These are phyloP conservation scores for Lymantria monacha DNA, from an alignment of 2,888 invertebrate genomes.

Conservation along the genomic window DNA sequence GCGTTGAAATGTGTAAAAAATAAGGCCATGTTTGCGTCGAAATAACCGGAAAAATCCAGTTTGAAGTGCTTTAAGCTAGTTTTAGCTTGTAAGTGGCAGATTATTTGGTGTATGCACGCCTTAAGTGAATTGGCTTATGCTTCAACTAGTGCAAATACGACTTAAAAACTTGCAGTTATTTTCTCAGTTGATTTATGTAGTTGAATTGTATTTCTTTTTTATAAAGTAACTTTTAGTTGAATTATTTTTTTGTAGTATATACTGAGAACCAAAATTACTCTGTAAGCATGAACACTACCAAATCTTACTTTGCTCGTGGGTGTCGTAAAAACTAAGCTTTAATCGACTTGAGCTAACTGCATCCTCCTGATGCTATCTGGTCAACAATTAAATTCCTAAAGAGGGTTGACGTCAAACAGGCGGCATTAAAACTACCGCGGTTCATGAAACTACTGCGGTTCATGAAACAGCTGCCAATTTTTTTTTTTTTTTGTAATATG, in stretches of 20 bases:
- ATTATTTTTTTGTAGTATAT: not conserved
- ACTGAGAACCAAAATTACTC: not conserved
- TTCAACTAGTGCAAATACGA: constrained; percentile 17
- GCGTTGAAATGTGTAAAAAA: constrained; percentile 28
- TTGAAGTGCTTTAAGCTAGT: constrained; percentile 20
- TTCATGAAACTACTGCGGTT: no score
- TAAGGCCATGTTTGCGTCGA: constrained; percentile 32
- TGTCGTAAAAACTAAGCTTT: no score
- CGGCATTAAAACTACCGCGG: no score
- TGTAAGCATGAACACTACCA: no score
- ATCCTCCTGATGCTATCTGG: no score
- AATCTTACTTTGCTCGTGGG: no score
- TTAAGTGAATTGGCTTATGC: constrained; percentile 28
- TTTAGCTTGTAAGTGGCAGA: constrained; percentile 31
- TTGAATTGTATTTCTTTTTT: constrained; percentile 14
- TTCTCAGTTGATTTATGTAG: constrained; percentile 18
- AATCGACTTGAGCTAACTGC: no score
- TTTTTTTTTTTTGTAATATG: no score
- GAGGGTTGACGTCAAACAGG: no score
- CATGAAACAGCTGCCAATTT: no score
- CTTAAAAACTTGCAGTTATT: constrained; percentile 17
- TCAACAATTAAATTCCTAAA: no score
- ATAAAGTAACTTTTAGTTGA: not conserved
- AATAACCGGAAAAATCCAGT: constrained; percentile 36
- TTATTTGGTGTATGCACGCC: constrained; percentile 36